Percentiles rank a stretch among this genome's conserved stretches.
Conservation (phyloP, 2,888 invertebrate genomes). For the Papilio gigon region DNA sequence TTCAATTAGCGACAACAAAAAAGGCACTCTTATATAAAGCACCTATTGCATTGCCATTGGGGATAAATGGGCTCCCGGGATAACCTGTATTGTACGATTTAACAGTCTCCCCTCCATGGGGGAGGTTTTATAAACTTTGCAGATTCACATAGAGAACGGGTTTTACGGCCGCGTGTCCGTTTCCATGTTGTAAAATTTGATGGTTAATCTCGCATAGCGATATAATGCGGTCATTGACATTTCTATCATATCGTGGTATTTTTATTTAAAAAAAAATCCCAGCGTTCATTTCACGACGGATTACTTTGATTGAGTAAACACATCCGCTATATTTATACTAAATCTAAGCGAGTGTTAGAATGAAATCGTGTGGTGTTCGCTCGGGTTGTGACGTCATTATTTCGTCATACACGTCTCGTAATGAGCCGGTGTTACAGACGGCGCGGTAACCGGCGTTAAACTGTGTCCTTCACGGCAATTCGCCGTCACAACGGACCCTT, state of each 20-base stretch:
- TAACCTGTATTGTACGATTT: slow-evolving; percentile 64
- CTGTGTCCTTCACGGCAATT: slow-evolving; percentile 55
- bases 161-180: slow-evolving; percentile 59
- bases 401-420: slow-evolving; percentile 34
- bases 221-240: background rate
- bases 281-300: no score
- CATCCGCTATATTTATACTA: no score
- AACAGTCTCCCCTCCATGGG: slow-evolving; percentile 63
- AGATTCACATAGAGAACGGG: slow-evolving; percentile 68
- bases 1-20: slow-evolving; percentile 41
- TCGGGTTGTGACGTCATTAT: background rate
- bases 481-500: slow-evolving; percentile 47
- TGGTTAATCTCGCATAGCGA: slow-evolving; percentile 37
- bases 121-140: slow-evolving; percentile 73
- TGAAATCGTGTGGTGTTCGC: background rate
- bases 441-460: slow-evolving; percentile 59
- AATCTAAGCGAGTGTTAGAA: background rate
- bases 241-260: background rate
- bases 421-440: slow-evolving; percentile 53
- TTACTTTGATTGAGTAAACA: no score
- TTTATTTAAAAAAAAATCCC: background rate
- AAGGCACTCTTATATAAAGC: slow-evolving; percentile 42
- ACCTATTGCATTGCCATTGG: slow-evolving; percentile 42
- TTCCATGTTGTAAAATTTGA: slow-evolving; percentile 58
- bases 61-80: slow-evolving; percentile 44